Evolutionary conservation across 2,113 vertebrate species (phyloP).

Genomic region (Heliornis fulica): DNA sequence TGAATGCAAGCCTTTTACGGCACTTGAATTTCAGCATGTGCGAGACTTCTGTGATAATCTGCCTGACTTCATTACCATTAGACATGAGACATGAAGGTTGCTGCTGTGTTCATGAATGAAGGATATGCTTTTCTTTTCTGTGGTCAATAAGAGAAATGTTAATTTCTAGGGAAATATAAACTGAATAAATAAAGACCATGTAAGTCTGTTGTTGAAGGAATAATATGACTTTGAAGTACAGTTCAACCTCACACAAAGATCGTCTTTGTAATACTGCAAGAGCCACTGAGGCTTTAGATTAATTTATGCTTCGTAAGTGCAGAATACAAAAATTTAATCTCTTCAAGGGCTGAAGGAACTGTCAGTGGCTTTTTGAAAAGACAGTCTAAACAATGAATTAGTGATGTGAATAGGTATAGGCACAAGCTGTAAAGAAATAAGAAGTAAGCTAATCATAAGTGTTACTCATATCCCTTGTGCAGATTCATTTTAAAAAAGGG

Average conservation of each 20-base stretch:
- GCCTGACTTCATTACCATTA: not conserved
- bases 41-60: not conserved
- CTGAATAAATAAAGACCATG: not conserved
- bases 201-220: not conserved
- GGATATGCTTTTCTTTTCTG: not conserved
- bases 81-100: not conserved
- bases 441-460: not conserved
- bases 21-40: not conserved
- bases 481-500: not conserved
- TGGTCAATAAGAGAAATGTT: not conserved
- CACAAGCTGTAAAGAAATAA: not conserved
- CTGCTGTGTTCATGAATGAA: not conserved
- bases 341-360: not conserved
- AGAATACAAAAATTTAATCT: not conserved
- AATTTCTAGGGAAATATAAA: not conserved
- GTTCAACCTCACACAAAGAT: not conserved
- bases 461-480: not conserved
- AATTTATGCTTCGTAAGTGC: not conserved
- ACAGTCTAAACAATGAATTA: not conserved
- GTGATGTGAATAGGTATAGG: not conserved
- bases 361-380: not conserved
- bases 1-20: not conserved
- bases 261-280: not conserved
- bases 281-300: not conserved
- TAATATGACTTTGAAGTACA: not conserved